Base-by-base conservation (phyloP, 2,797 vertebrate genomes). In the Mus caroli region DNA sequence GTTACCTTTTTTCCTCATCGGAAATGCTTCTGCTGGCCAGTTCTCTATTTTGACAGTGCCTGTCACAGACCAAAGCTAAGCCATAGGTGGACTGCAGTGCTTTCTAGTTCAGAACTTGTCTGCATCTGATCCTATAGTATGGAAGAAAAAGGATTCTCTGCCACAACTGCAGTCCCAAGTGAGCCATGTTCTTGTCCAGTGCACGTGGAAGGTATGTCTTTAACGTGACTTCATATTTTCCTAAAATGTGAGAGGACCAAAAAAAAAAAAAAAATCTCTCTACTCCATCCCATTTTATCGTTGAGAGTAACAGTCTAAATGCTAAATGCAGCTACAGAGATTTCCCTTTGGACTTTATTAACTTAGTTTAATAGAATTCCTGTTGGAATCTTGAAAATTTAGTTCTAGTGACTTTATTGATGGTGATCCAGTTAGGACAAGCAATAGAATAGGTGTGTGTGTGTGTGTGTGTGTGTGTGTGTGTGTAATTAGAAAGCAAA, bases 311-410 rank as follows among this genome's bases (percentile, higher is more conserved):
- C 26, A 58, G 34, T 54, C 91, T 77, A 8, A 64, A 93, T 0
- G 0, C 26, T 94, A 86, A 92, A 50, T 77, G 28, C 58, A 92
- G 91, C 58, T 78, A 88, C 37, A 7, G 58, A 94, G 91, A 40
- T 94, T 93, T 96, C 46, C 31, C 69, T 90, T 88, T 84, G 93
- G 73, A 82, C 92, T 96, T 58, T 80, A 64, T 94, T 96, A 96
- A 96, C 15, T 97, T 85, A 80, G 37, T 67, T 79, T 56, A 88
- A 88, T 60, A 87, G 75, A 58, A 71, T 97, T 88, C 92, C n/a
- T 93, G 28, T 82, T 94, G 50, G 87, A 91, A 93, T 80, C 94
- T 94, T 90, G 91, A 89, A 96, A 91, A 82, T 58, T 80, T 76
- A 60, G 88, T 50, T 46, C 43, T 62, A 43, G 26, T 67, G 58